Conservation (phyloP, 1,140 invertebrate species). For the Oedothorax gibbosus region DNA sequence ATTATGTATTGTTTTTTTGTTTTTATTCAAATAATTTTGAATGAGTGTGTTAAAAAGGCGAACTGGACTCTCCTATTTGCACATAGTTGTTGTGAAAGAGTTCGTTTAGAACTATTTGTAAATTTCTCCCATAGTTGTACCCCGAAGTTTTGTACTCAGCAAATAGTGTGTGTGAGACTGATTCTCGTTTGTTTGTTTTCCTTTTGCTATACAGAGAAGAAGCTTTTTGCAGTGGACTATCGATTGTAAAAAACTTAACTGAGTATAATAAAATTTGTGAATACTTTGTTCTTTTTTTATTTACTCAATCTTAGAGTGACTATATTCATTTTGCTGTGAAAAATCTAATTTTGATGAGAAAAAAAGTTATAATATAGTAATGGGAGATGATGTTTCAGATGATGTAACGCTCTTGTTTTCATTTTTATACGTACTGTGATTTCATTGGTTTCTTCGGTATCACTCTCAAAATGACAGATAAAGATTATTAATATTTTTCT, state of each 20-base stretch:
- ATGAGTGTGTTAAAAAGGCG: neutral
- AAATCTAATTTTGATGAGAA: too few relatives aligned
- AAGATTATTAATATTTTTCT: too few relatives aligned
- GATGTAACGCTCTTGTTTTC: too few relatives aligned
- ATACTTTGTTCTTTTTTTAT: neutral
- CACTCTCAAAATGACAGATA: too few relatives aligned
- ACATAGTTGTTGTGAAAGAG: slow-evolving; percentile 14
- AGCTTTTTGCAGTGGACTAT: slow-evolving; percentile 39
- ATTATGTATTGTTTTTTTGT: neutral
- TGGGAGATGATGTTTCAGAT: too few relatives aligned
- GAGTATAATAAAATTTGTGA: slow-evolving; percentile 39
- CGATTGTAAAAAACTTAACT: slow-evolving; percentile 38
- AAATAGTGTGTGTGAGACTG: slow-evolving; percentile 7
- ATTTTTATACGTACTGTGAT: too few relatives aligned
- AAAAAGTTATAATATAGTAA: too few relatives aligned
- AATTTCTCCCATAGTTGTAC: neutral
- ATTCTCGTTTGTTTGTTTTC: neutral
- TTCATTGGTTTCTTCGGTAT: too few relatives aligned
- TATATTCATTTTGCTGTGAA: too few relatives aligned
- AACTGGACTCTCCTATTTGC: neutral
- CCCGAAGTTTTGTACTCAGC: slow-evolving; percentile 11
- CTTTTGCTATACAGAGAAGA: slow-evolving; percentile 19
- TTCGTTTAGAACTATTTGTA: slow-evolving; percentile 17
- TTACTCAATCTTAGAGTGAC: too few relatives aligned
- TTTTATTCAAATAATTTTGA: neutral